These are phyloP conservation scores for Odontophorus gujanensis DNA, from an alignment of 2,113 vertebrate genomes.

Conservation along the genomic window DNA sequence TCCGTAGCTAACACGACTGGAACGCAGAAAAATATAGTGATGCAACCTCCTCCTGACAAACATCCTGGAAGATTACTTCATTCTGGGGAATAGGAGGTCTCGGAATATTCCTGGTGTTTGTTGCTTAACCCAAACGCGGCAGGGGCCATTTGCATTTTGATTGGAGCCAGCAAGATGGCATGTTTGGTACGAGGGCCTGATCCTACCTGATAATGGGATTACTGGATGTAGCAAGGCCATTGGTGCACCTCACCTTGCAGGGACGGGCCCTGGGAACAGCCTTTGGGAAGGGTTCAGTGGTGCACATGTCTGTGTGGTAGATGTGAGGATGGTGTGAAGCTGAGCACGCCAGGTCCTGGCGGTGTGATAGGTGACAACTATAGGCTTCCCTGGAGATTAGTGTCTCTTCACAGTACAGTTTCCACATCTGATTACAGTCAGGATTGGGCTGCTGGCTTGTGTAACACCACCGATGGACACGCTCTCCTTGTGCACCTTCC, in stretches of 20 bases:
- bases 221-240: neutral
- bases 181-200: conserved; percentile 30
- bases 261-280: conserved; percentile 12
- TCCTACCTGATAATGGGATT: conserved; percentile 50
- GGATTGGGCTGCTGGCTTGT: neutral
- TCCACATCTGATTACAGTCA: neutral
- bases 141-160: conserved; percentile 47
- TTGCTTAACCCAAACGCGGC: neutral
- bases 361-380: neutral
- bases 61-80: neutral
- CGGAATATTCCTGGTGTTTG: conserved; percentile 19
- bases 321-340: conserved; percentile 21
- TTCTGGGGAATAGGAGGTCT: neutral
- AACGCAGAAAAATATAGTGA: neutral
- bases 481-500: neutral
- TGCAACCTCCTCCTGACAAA: conserved; percentile 27
- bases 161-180: neutral
- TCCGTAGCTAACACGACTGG: conserved; percentile 14
- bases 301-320: neutral
- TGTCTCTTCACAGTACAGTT: neutral
- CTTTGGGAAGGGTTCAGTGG: neutral
- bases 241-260: neutral
- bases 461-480: neutral
- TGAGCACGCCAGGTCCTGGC: conserved; percentile 24
- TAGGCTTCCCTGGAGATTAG: conserved; percentile 16